These are phyloP conservation scores for Drosophila greeni DNA, from an alignment of 2,888 invertebrate genomes.

Conservation along the genomic window DNA sequence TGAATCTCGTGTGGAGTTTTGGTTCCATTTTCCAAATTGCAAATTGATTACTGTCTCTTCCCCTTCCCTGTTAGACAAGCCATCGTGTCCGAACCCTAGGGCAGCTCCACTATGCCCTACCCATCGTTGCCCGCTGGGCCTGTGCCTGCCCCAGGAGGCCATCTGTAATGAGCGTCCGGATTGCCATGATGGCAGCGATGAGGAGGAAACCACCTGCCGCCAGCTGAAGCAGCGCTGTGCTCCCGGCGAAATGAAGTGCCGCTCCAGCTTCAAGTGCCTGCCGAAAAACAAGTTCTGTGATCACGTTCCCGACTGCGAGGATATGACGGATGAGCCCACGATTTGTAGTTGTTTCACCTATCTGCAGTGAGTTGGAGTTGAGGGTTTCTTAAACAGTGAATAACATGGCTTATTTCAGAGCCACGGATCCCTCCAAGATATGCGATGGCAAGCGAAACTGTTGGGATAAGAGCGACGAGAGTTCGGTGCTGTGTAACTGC, in stretches of 20 bases:
- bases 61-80: constrained; percentile 58
- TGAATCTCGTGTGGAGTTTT: constrained; percentile 32
- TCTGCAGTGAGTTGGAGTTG: constrained; percentile 78
- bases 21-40: background rate
- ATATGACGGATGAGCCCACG: constrained; percentile 85
- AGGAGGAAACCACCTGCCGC: constrained; percentile 77
- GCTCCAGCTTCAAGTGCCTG: constrained; percentile 84
- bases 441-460: constrained; percentile 90
- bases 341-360: constrained; percentile 84
- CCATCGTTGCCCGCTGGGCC: constrained; percentile 85
- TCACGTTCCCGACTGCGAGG: constrained; percentile 84
- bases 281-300: constrained; percentile 85
- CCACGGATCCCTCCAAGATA: constrained; percentile 84
- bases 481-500: constrained; percentile 83
- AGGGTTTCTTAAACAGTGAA: background rate
- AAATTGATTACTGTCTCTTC: background rate
- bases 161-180: constrained; percentile 85
- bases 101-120: constrained; percentile 79
- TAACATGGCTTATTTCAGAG: constrained; percentile 54
- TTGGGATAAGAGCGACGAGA: constrained; percentile 87
- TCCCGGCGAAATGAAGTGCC: constrained; percentile 82
- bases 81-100: constrained; percentile 64
- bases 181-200: constrained; percentile 86
- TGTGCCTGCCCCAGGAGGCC: constrained; percentile 82
- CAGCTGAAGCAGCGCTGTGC: constrained; percentile 79